phyloP scores from a whole-genome alignment of 2,113 vertebrate species.

The Chlorocebus sabaeus region DNA sequence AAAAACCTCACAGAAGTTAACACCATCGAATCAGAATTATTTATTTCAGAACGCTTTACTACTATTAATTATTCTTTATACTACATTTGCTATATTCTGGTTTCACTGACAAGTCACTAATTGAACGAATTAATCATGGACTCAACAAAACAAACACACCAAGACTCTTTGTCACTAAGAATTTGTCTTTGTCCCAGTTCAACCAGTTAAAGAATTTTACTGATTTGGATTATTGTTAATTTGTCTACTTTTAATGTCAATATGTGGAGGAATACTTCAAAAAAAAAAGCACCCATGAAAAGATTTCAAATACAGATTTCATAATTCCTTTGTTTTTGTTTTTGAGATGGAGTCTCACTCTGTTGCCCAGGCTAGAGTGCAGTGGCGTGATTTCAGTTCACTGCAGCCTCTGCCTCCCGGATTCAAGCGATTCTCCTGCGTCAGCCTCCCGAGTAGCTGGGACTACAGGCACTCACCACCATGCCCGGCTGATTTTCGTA shows the following conservation, averaged over 20 bases:
- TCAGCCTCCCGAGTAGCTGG: too few relatives aligned
- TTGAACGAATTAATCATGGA: background rate
- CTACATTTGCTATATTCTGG: conserved; percentile 5
- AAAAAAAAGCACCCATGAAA: conserved; percentile 21
- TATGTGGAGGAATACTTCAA: background rate
- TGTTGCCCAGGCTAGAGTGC: too few relatives aligned
- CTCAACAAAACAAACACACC: background rate
- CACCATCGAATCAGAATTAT: background rate
- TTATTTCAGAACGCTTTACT: background rate
- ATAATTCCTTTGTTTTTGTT: background rate
- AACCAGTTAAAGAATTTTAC: background rate
- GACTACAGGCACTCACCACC: too few relatives aligned
- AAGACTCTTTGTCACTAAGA: background rate
- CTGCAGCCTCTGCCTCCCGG: too few relatives aligned
- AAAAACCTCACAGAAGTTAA: background rate
- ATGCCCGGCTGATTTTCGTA: too few relatives aligned
- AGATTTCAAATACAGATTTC: background rate
- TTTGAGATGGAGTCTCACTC: too few relatives aligned
- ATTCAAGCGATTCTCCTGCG: too few relatives aligned
- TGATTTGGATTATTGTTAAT: background rate
- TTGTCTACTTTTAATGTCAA: background rate
- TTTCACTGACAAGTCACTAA: background rate
- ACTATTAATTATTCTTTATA: background rate
- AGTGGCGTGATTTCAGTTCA: too few relatives aligned
- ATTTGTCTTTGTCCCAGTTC: background rate